Evolutionary conservation across 2,888 invertebrate species (phyloP).

Genomic region (Zootermopsis nevadensis): DNA sequence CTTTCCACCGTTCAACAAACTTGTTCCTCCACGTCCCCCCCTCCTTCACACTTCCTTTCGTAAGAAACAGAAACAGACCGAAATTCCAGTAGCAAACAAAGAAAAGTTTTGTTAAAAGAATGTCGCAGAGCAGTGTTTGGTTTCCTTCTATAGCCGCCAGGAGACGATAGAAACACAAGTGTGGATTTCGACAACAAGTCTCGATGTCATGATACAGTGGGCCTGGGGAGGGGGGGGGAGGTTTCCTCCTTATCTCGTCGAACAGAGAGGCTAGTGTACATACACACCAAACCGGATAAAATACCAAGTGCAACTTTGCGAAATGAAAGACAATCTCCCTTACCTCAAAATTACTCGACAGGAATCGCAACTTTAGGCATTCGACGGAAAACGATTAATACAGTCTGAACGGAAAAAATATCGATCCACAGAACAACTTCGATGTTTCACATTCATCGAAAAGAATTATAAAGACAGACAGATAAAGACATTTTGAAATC

Average conservation of each 20-base stretch:
- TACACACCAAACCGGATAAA: neutral
- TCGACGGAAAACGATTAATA: too few species aligned
- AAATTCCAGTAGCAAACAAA: slow-evolving; percentile 6
- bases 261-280: neutral
- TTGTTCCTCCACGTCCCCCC: slow-evolving; percentile 1
- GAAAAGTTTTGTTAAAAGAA: neutral
- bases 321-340: too few species aligned
- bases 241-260: neutral
- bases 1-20: neutral
- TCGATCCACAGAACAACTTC: too few species aligned
- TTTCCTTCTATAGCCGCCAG: slow-evolving; percentile 21
- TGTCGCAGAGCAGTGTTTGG: slow-evolving; percentile 6
- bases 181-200: slow-evolving; percentile 32
- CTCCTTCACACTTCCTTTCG: neutral
- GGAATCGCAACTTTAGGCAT: too few species aligned
- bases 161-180: neutral
- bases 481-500: too few species aligned
- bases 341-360: too few species aligned
- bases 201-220: slow-evolving; percentile 1
- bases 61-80: too few species aligned
- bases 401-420: too few species aligned
- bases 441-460: too few species aligned
- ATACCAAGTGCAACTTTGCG: too few species aligned
- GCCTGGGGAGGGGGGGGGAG: too few species aligned
- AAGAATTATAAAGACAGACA: too few species aligned